These are phyloP conservation scores for Romanogobio albipinnatus DNA, from an alignment of 2,113 vertebrate genomes.

Conservation along the genomic window DNA sequence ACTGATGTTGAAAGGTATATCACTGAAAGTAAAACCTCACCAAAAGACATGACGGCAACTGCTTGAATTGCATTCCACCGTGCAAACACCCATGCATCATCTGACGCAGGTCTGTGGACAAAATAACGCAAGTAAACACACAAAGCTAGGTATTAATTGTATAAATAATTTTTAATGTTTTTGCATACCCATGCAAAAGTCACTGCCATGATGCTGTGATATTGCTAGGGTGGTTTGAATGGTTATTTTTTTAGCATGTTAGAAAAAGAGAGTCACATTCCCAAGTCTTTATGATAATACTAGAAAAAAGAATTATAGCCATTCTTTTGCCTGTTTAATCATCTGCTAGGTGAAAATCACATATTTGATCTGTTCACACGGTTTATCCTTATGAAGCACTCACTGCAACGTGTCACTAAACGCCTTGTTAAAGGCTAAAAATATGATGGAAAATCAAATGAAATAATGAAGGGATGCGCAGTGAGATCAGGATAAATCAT, in stretches of 20 bases:
- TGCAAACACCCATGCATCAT: slow-evolving; percentile 89
- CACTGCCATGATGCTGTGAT: neutral
- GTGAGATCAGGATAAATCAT: slow-evolving; percentile 12
- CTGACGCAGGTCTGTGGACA: slow-evolving; percentile 80
- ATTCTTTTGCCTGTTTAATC: neutral
- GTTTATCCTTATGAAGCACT: neutral
- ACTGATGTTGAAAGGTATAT: neutral
- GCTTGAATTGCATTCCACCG: slow-evolving; percentile 88
- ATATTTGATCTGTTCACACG: neutral
- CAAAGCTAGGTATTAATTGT: neutral
- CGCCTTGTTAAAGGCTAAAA: neutral
- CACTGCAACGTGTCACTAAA: neutral
- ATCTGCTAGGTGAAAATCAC: neutral
- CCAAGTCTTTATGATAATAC: neutral
- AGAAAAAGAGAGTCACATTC: neutral
- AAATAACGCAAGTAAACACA: neutral
- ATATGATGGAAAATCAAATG: neutral
- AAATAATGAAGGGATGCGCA: neutral
- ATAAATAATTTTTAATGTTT: neutral
- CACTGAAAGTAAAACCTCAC: slow-evolving; percentile 71
- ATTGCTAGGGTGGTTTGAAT: neutral
- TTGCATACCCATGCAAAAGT: neutral
- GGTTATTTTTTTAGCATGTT: no score
- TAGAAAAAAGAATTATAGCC: neutral
- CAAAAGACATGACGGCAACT: slow-evolving; percentile 93